Evolutionary conservation across 2,888 invertebrate genomes (phyloP).

Genomic region (Scaptomyza caliginosa): DNA sequence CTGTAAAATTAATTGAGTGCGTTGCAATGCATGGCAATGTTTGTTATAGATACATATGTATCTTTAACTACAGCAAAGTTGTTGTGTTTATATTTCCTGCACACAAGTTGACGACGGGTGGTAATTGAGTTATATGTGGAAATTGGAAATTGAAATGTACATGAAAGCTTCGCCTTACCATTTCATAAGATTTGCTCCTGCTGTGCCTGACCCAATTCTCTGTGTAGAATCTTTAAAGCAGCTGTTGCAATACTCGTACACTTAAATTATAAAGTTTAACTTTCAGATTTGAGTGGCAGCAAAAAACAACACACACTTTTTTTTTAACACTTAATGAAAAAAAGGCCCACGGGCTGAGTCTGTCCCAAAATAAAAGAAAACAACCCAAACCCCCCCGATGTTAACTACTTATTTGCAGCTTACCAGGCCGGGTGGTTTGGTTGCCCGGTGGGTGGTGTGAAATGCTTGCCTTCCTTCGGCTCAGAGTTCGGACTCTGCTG

Average conservation of each 20-base stretch:
- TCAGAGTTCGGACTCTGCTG: conserved; percentile 34
- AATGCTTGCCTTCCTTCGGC: conserved; percentile 17
- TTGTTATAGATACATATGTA: conserved; percentile 20
- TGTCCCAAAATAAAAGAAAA: background rate
- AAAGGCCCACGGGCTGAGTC: conserved; percentile 10
- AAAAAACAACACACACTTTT: conserved; percentile 31
- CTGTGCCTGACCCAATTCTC: conserved; percentile 41
- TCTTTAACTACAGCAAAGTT: conserved; percentile 23
- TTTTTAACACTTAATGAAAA: conserved; percentile 48
- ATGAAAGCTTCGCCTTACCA: conserved; percentile 28
- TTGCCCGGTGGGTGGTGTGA: conserved; percentile 33
- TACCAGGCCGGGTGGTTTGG: conserved; percentile 6
- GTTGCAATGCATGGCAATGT: conserved; percentile 49
- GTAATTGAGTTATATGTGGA: conserved; percentile 58
- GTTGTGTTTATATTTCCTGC: conserved; percentile 8
- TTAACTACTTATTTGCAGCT: conserved; percentile 26
- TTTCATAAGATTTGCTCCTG: conserved; percentile 12
- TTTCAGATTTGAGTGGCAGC: conserved; percentile 42
- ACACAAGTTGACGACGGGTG: conserved; percentile 53
- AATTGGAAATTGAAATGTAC: conserved; percentile 46
- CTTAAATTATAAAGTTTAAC: conserved; percentile 13
- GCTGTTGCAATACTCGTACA: conserved; percentile 48
- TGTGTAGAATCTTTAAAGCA: conserved; percentile 26
- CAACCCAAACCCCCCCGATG: conserved; percentile 15
- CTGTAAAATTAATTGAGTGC: conserved; percentile 71